phyloP scores from a whole-genome alignment of 2,888 invertebrate species.

The Polietes domitor region DNA sequence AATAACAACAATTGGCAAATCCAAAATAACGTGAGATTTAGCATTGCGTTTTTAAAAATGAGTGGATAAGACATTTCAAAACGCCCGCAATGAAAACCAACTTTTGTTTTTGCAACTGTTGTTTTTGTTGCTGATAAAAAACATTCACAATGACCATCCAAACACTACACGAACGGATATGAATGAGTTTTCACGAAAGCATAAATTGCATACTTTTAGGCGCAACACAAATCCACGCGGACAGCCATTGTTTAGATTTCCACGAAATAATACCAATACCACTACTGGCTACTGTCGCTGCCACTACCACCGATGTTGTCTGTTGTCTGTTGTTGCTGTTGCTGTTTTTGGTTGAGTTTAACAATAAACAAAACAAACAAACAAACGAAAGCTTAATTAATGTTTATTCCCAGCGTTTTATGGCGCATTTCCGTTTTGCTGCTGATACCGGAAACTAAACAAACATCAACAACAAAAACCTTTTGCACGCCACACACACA shows the following conservation, averaged over 20 bases:
- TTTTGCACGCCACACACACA: not conserved
- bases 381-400: slow-evolving; percentile 65
- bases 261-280: slow-evolving; percentile 27
- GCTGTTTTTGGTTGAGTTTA: slow-evolving; percentile 40
- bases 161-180: too few relatives aligned
- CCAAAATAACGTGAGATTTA: too few relatives aligned
- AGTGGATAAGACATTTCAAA: not conserved
- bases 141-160: slow-evolving; percentile 5
- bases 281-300: not conserved
- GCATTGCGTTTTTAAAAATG: too few relatives aligned
- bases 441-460: slow-evolving; percentile 65
- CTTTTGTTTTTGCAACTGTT: slow-evolving; percentile 40
- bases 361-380: slow-evolving; percentile 63
- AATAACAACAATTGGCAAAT: too few relatives aligned
- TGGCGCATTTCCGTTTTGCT: slow-evolving; percentile 52
- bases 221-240: slow-evolving; percentile 20
- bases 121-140: slow-evolving; percentile 19
- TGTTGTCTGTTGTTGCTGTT: not conserved
- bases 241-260: slow-evolving; percentile 52
- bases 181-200: too few relatives aligned
- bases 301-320: not conserved
- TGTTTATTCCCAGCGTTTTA: slow-evolving; percentile 63
- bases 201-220: slow-evolving; percentile 53
- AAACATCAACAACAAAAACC: slow-evolving; percentile 51
- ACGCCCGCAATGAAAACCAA: slow-evolving; percentile 21